Base-by-base conservation (phyloP, 2,113 vertebrate genomes). In the Saccopteryx bilineata region DNA sequence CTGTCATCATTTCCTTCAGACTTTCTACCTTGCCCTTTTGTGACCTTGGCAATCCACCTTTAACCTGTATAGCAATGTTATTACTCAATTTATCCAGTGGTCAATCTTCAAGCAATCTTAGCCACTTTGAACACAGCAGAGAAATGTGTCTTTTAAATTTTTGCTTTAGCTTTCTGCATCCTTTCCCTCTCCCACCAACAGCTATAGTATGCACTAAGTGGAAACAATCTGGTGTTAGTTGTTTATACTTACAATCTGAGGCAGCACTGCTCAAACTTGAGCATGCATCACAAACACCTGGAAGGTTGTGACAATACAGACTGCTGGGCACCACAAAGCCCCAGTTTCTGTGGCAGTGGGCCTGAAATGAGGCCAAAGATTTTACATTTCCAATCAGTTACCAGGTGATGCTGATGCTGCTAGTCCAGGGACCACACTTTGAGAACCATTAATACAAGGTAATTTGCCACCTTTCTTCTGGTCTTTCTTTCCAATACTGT, bases 1-100 rank as follows among this genome's bases (percentile, higher is more conserved):
- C 60, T 83, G 68, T 61, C 91, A 50, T 28, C 60, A n/a, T 83
- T 95, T 86, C 92, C 79, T 95, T 87, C 52, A 68, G 87, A 50
- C 72, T 91, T 71, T 83, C 79, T 58, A 52, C 52, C 61, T 79
- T 86, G 90, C 74, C 68, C 82, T 95, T 95, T 72, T 65, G 50
- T 76, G 95, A 88, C 33, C 72, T 39, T 83, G 46, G n/a, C 28
- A 61, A 83, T 80, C 74, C 82, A 76, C 80, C 82, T 90, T 87
- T 63, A 95, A 85, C 39, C 39, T 39, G 39, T 39, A 39, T 39
- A 39, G 39, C 39, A 48, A 61, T 80, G 39, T 58, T 88, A 83
- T 60, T 68, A 87, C 54, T 39, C 52, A 0, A 39, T 94, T 86
- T 91, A 91, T 88, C 92, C 75, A 66, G 63, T 24, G 10, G 24